Conservation (phyloP, 2,113 vertebrate genomes). For the Oxygymnocypris stewartii region DNA sequence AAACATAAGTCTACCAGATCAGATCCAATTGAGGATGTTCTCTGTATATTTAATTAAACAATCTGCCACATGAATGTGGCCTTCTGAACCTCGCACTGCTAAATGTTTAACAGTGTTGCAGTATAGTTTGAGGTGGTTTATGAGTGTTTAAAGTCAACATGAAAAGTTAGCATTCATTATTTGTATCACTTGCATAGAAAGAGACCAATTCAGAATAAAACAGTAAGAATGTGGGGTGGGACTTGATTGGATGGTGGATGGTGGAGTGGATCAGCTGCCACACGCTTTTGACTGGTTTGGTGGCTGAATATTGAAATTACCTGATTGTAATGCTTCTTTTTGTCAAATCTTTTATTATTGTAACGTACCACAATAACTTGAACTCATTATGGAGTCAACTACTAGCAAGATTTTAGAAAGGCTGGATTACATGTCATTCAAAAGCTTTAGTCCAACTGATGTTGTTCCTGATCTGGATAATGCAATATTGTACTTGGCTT, state of each 20-base stretch:
- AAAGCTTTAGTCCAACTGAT: not conserved
- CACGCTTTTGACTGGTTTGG: not conserved
- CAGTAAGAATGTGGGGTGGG: not conserved
- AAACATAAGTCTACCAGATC: not conserved
- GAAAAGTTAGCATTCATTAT: not conserved
- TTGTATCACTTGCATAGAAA: not conserved
- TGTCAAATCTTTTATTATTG: not conserved
- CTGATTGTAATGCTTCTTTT: not conserved
- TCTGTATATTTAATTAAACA: not conserved
- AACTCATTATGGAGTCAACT: not conserved
- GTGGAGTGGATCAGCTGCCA: not conserved
- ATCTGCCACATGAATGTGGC: not conserved
- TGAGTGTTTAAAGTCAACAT: constrained; percentile 9
- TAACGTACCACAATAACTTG: not conserved
- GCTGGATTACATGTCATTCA: not conserved
- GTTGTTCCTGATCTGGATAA: not conserved
- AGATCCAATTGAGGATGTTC: not conserved
- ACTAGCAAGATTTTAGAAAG: not conserved
- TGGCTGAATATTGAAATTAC: not conserved
- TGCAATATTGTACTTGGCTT: not conserved
- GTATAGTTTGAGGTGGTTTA: not conserved
- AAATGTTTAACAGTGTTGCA: constrained; percentile 11
- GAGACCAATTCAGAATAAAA: not conserved
- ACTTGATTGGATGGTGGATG: not conserved
- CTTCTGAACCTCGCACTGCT: not conserved